These are phyloP conservation scores for Andrena bicolor DNA, from an alignment of 2,888 invertebrate genomes.

Conservation along the genomic window DNA sequence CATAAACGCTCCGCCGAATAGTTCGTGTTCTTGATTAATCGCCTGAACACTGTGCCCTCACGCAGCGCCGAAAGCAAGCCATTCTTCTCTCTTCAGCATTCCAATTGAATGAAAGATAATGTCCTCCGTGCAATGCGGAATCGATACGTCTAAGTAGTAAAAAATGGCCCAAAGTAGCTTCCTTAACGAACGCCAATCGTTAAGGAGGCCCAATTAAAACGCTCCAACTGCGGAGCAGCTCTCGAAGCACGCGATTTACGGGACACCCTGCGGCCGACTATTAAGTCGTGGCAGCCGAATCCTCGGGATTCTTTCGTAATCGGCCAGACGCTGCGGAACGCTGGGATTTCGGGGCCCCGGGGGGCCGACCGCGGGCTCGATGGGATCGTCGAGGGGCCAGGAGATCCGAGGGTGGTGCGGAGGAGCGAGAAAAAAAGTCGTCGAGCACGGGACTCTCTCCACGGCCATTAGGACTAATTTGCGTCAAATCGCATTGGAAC, in stretches of 20 bases:
- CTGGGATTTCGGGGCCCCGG: conserved; percentile 63
- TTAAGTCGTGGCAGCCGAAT: conserved; percentile 66
- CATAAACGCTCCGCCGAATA: conserved; percentile 46
- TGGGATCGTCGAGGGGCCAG: conserved; percentile 11
- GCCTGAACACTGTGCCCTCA: conserved; percentile 1
- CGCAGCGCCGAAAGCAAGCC: background rate
- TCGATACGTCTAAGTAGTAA: background rate
- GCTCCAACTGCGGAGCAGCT: conserved; percentile 45
- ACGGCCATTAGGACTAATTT: conserved; percentile 80
- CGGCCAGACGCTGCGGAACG: conserved; percentile 51
- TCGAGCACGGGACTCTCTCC: conserved; percentile 40
- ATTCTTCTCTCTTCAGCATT: too few relatives aligned
- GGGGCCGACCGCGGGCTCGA: conserved; percentile 48
- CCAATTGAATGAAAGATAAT: too few relatives aligned
- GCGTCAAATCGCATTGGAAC: conserved; percentile 78
- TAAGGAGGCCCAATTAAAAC: conserved; percentile 47
- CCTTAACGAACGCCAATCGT: background rate
- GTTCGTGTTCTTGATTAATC: conserved; percentile 44
- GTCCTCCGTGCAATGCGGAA: background rate
- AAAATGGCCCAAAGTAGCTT: background rate
- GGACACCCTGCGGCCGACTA: conserved; percentile 62
- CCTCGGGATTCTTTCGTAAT: conserved; percentile 73
- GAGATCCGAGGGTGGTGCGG: conserved; percentile 1
- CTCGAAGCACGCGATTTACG: conserved; percentile 51
- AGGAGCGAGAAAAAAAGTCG: conserved; percentile 26